Evolutionary conservation across 2,797 vertebrate species (phyloP).

Genomic region (Bradypodion ventrale): DNA sequence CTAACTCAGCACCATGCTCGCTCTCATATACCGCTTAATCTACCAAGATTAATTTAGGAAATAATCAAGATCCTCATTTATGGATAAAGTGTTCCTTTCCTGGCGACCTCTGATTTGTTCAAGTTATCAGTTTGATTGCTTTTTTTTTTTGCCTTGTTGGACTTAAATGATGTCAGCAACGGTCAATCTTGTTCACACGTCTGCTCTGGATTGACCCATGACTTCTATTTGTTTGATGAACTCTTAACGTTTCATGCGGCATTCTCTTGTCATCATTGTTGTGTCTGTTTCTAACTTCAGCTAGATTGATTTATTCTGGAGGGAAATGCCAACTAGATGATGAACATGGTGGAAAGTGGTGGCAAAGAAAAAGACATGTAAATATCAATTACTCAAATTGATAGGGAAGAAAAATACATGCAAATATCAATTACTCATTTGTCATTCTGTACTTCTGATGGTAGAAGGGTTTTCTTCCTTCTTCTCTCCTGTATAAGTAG

Average conservation of each 20-base stretch:
- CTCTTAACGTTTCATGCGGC: constrained; percentile 19
- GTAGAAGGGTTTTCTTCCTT: background rate
- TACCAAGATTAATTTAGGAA: background rate
- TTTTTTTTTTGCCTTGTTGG: background rate
- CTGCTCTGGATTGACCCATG: background rate
- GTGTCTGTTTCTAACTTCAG: constrained; percentile 8
- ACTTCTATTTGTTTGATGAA: constrained; percentile 18
- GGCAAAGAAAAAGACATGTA: constrained; percentile 25
- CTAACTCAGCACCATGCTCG: background rate
- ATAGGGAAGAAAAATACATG: constrained; percentile 29
- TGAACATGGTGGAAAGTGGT: constrained; percentile 15
- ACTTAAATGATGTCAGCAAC: background rate
- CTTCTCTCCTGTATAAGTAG: constrained; percentile 29
- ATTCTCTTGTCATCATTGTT: background rate
- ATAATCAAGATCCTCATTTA: background rate
- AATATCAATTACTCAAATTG: constrained; percentile 6
- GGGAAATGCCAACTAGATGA: constrained; percentile 35
- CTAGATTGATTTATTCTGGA: constrained; percentile 40
- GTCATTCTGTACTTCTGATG: constrained; percentile 22
- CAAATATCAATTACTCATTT: constrained; percentile 48
- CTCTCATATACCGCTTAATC: background rate
- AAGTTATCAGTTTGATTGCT: background rate
- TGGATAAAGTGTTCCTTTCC: background rate
- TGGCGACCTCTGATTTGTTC: background rate
- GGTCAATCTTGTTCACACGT: background rate